Base-by-base conservation (phyloP, 2,797 vertebrate genomes). In the Sebastes hubbsi region DNA sequence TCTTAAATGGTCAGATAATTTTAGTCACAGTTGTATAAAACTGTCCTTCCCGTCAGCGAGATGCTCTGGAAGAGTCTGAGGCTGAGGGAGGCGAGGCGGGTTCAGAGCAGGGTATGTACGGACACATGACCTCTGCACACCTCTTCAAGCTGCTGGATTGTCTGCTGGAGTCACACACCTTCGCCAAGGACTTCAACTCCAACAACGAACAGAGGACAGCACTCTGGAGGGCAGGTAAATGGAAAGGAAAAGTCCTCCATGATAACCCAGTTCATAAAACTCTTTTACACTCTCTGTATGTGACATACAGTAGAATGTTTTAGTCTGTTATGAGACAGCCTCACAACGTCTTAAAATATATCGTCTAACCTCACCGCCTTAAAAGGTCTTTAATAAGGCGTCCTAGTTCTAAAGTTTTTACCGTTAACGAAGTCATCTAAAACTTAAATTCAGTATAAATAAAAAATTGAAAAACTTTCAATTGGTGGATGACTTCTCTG, bases 151-250 rank as follows among this genome's bases (percentile, higher is more conserved):
- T 99, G 84, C 88, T 99, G 46, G 98, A 99, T 91, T 99, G 98
- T 91, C 94, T 99, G 72, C 96, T 99, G 82, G 98, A 99, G 90
- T 99, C 98, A 3, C 98, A 99, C 92, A 96, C 95, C 1, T 99
- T 99, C 85, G 99, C 98, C 84, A 98, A 98, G 93, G 96, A 97
- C 87, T 99, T 99, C 90, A 99, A 99, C 93, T 99, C 98, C 83
- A 99, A 99, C 93, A 99, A 98, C 0, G 98, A 99, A 83, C 98
- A 99, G 87, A 93, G 98, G 79, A 99, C 98, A 0, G 97, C 98
- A 0, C 96, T 99, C 13, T 99, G 98, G 98, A 96, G 98, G 91
- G 98, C 98, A 94, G 98, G 98, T 98, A 66, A 66, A 27, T 20
- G 5, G 2, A 25, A 9, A 36, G 16, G 8, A 30, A 49, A 52